Evolutionary conservation across 2,888 invertebrate species (phyloP).

Genomic region (Trilocha varians): DNA sequence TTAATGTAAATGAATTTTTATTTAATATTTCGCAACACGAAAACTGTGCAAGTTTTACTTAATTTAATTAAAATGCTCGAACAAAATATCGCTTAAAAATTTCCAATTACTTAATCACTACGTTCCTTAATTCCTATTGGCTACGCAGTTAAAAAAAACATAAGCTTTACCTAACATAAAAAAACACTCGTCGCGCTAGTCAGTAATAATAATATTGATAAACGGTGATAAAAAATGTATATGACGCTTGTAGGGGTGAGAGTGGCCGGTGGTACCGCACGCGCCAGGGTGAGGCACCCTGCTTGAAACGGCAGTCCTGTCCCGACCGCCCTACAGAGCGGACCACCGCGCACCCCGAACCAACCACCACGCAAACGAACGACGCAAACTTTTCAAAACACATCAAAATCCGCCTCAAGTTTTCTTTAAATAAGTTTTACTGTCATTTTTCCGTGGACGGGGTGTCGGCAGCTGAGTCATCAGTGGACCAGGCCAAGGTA

Average conservation of each 20-base stretch:
- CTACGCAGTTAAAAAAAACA: too few relatives aligned
- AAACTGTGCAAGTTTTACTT: too few relatives aligned
- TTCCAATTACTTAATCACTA: too few relatives aligned
- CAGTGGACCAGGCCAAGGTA: constrained; percentile 55
- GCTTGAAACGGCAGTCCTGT: constrained; percentile 47
- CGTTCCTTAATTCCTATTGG: too few relatives aligned
- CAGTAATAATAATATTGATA: background rate
- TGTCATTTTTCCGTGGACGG: constrained; percentile 4
- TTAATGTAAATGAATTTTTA: too few relatives aligned
- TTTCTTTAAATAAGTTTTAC: constrained; percentile 10
- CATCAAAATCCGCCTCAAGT: constrained; percentile 4
- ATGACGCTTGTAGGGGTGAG: constrained; percentile 41
- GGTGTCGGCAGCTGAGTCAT: constrained; percentile 53
- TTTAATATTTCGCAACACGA: too few relatives aligned
- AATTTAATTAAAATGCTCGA: too few relatives aligned
- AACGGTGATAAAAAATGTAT: background rate
- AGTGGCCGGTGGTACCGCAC: constrained; percentile 43
- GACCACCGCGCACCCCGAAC: constrained; percentile 61
- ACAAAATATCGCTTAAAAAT: too few relatives aligned
- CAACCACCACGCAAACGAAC: constrained; percentile 19
- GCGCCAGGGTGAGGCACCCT: constrained; percentile 55
- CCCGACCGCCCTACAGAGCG: constrained; percentile 54
- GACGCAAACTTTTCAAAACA: constrained; percentile 18
- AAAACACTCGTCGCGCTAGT: background rate
- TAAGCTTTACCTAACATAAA: too few relatives aligned